Conservation (phyloP, 2,888 invertebrate species). For the Tetragonula carbonaria region DNA sequence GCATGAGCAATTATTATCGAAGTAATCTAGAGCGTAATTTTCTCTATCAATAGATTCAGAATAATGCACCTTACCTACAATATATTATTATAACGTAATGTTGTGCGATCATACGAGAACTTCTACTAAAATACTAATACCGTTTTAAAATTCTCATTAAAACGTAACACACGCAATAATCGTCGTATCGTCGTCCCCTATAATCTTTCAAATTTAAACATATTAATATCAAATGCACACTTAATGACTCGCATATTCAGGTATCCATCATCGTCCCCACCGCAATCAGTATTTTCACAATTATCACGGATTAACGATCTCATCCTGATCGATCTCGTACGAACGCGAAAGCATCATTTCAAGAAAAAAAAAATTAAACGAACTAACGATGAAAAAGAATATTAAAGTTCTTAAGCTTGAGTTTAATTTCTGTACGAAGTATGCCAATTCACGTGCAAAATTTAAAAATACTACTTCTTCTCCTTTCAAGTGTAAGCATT, state of each 20-base stretch:
- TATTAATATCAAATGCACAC: neutral
- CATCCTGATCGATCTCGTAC: neutral
- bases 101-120: neutral
- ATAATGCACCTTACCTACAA: neutral
- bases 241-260: neutral
- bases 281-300: neutral
- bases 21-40: neutral
- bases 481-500: neutral
- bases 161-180: neutral
- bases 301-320: neutral
- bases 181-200: neutral
- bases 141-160: slow-evolving; percentile 1
- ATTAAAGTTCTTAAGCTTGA: neutral
- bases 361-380: neutral
- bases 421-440: too few relatives aligned
- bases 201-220: neutral
- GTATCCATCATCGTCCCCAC: neutral
- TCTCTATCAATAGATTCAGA: neutral
- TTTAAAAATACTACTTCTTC: neutral
- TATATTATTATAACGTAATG: neutral
- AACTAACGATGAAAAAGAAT: neutral
- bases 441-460: too few relatives aligned
- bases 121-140: neutral
- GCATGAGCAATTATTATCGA: neutral
- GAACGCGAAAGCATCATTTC: neutral